A percentile compares a stretch with the other conserved stretches of the same genome.
phyloP scores from a whole-genome alignment of 2,888 invertebrate species.

The Rhingia rostrata region DNA sequence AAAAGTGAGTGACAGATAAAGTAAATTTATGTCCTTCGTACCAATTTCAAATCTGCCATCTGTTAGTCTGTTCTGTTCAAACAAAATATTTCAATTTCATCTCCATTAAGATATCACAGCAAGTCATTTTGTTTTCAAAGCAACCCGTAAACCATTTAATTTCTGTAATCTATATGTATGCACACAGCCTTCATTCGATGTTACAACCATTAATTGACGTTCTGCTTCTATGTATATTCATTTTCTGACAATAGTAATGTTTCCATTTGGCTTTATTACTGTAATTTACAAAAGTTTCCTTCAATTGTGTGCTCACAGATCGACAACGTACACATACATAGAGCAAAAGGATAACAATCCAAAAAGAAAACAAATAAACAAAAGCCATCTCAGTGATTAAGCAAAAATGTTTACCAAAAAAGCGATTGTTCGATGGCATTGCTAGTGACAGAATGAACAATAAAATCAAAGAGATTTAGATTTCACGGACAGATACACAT shows the following conservation, averaged over 20 bases:
- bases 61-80: too few species aligned
- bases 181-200: not conserved
- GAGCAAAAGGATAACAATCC: constrained; percentile 15
- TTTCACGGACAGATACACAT: constrained; percentile 29
- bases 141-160: constrained; percentile 34
- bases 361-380: constrained; percentile 24
- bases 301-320: not conserved
- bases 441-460: constrained; percentile 20
- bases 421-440: constrained; percentile 3
- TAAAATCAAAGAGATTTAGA: constrained; percentile 29
- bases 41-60: too few species aligned
- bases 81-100: constrained; percentile 1
- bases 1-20: too few species aligned
- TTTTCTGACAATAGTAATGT: constrained; percentile 2
- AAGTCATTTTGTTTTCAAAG: not conserved
- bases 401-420: constrained; percentile 12
- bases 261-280: constrained; percentile 33
- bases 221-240: not conserved
- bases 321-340: not conserved
- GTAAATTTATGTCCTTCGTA: too few species aligned
- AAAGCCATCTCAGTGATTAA: constrained; percentile 30
- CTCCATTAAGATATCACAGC: not conserved
- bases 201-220: constrained; percentile 23
- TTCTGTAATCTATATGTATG: constrained; percentile 27
- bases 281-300: constrained; percentile 17